phyloP scores from a whole-genome alignment of 2,888 invertebrate species.

The Hylaea fasciaria region DNA sequence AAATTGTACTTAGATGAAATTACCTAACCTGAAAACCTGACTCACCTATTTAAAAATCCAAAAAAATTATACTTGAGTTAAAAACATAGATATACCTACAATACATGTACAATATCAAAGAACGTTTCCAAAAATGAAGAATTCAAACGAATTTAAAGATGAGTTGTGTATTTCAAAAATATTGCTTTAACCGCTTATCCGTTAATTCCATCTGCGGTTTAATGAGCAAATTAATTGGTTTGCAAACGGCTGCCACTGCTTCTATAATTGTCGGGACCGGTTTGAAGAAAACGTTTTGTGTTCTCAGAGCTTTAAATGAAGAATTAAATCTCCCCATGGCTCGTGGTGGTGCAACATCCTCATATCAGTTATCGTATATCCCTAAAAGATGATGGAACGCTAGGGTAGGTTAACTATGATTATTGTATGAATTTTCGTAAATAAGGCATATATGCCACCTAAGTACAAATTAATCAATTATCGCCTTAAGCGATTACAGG shows the following conservation, averaged over 20 bases:
- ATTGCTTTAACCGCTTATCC: constrained; percentile 49
- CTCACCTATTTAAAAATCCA: no score
- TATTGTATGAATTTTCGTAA: neutral
- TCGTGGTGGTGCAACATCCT: neutral
- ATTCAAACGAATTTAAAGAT: no score
- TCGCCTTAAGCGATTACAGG: constrained; percentile 41
- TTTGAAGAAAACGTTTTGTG: constrained; percentile 36
- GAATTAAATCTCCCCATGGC: constrained; percentile 7
- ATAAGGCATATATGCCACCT: neutral
- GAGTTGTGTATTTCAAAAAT: constrained; percentile 23
- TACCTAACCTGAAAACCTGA: no score
- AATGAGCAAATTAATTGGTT: constrained; percentile 80
- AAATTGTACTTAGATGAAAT: no score
- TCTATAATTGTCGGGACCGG: constrained; percentile 55
- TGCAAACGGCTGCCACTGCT: constrained; percentile 55
- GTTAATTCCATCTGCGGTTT: constrained; percentile 68
- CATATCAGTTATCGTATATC: no score
- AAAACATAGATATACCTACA: no score
- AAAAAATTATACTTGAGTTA: no score
- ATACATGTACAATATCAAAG: no score
- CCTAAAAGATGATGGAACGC: neutral
- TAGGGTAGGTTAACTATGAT: no score
- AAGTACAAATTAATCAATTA: constrained; percentile 52
- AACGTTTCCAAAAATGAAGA: no score
- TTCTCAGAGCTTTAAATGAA: constrained; percentile 21